Percentiles rank a stretch among this genome's conserved stretches.
These are phyloP conservation scores for Mustela lutreola DNA, from an alignment of 2,113 vertebrate species.

Conservation along the genomic window DNA sequence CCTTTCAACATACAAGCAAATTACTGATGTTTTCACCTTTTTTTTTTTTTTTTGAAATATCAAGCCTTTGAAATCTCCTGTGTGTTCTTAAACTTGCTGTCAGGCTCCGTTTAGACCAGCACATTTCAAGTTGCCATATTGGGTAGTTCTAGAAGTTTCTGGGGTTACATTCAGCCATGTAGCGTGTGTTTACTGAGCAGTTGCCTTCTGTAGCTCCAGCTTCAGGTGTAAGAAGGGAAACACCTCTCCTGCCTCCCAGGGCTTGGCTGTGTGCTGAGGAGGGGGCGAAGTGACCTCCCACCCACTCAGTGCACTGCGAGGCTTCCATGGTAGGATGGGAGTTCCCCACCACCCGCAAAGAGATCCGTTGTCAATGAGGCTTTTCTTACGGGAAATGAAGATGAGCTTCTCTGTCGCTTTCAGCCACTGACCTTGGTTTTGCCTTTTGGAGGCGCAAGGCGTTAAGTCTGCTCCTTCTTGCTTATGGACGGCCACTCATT, in stretches of 20 bases:
- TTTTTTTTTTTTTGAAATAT: neutral
- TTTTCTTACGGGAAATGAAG: neutral
- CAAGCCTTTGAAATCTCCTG: neutral
- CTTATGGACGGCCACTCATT: rapidly evolving
- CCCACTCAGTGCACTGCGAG: no score
- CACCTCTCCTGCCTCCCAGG: neutral
- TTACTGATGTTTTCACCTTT: neutral
- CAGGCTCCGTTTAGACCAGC: rapidly evolving
- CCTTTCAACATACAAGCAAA: neutral
- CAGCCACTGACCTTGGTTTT: neutral
- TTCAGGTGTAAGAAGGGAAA: neutral
- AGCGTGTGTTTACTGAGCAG: neutral
- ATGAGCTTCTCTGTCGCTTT: neutral
- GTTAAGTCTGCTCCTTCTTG: neutral
- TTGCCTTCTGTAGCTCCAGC: rapidly evolving
- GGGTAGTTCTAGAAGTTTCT: neutral
- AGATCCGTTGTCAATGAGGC: no score
- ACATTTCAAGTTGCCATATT: neutral
- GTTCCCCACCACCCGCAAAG: neutral
- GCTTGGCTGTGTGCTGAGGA: neutral
- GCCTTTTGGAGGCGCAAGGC: neutral
- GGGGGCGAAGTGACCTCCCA: neutral
- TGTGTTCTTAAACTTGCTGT: rapidly evolving
- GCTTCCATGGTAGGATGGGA: neutral
- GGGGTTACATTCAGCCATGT: neutral